These are phyloP conservation scores for Scleropages formosus DNA, from an alignment of 2,797 vertebrate genomes.

Conservation along the genomic window DNA sequence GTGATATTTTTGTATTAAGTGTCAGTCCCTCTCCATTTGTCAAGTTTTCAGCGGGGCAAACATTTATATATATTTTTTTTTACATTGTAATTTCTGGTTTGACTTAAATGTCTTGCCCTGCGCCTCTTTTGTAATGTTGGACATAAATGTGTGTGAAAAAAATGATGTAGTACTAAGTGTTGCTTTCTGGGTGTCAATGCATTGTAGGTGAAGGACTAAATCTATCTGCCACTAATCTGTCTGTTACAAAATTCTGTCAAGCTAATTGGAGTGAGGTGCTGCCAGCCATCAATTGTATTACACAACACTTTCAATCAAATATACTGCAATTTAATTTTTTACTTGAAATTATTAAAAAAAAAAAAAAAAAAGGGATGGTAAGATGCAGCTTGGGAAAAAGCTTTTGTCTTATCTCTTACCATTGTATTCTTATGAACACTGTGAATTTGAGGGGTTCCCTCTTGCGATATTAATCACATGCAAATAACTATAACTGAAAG, in stretches of 20 bases:
- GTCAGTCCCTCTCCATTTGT: constrained; percentile 80
- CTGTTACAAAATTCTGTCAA: constrained; percentile 37
- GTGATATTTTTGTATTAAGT: constrained; percentile 95
- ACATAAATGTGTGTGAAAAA: constrained; percentile 71
- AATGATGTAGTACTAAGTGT: constrained; percentile 76
- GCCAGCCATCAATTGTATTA: constrained; percentile 66
- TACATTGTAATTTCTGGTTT: constrained; percentile 50
- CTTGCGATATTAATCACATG: constrained; percentile 44
- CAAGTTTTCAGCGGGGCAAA: constrained; percentile 77
- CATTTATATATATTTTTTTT: constrained; percentile 58
- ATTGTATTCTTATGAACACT: constrained; percentile 76
- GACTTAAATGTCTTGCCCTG: constrained; percentile 70
- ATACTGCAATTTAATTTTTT: constrained; percentile 67
- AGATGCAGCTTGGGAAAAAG: constrained; percentile 47
- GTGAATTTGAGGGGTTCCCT: constrained; percentile 68
- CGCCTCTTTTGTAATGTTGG: constrained; percentile 76
- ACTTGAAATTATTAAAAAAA: constrained; percentile 68
- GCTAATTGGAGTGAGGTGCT: constrained; percentile 46
- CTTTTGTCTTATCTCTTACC: constrained; percentile 58
- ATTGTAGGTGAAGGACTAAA: constrained; percentile 79
- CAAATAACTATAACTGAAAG: constrained; percentile 44
- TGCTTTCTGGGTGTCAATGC: constrained; percentile 69
- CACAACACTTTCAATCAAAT: constrained; percentile 69
- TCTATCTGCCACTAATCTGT: constrained; percentile 69
- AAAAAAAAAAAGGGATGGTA: constrained; percentile 66